Evolutionary conservation across 1,140 invertebrate species (phyloP).

Genomic region (Magallana ariakensis): DNA sequence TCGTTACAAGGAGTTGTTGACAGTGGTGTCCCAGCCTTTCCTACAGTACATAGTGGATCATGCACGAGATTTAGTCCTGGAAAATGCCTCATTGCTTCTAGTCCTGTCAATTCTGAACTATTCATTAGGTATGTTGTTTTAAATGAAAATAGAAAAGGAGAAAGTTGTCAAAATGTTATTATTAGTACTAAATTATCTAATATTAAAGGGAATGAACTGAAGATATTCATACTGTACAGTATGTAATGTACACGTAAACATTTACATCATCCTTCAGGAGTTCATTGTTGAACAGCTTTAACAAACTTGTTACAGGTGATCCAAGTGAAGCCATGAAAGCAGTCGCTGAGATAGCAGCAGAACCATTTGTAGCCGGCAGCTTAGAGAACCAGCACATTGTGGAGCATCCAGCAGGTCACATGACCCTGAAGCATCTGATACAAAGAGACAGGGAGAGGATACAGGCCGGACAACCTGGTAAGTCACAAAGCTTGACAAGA

Average conservation of each 20-base stretch:
- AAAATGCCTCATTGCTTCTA: conserved; percentile 86
- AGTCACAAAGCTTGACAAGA: neutral
- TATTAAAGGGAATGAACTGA: too few relatives aligned
- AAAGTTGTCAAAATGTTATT: too few relatives aligned
- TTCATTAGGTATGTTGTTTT: conserved; percentile 78
- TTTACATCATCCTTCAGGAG: too few relatives aligned
- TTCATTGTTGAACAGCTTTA: too few relatives aligned
- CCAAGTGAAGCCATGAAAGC: conserved; percentile 74
- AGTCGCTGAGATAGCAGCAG: conserved; percentile 72
- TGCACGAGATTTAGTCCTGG: conserved; percentile 85
- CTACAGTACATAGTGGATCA: conserved; percentile 84
- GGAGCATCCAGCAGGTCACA: conserved; percentile 90
- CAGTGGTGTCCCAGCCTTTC: conserved; percentile 84
- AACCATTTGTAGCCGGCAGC: conserved; percentile 73
- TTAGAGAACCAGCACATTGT: conserved; percentile 82
- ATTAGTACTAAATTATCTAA: too few relatives aligned
- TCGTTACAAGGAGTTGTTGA: conserved; percentile 87
- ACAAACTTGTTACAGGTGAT: conserved; percentile 68
- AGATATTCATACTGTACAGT: too few relatives aligned
- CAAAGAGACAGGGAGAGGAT: conserved; percentile 83
- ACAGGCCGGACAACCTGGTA: conserved; percentile 69
- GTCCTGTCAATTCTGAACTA: conserved; percentile 86
- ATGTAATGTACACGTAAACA: too few relatives aligned
- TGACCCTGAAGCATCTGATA: conserved; percentile 89
- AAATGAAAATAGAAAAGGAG: too few relatives aligned